Conservation (phyloP, 2,888 invertebrate genomes). For the Heterodera filipjevi region DNA sequence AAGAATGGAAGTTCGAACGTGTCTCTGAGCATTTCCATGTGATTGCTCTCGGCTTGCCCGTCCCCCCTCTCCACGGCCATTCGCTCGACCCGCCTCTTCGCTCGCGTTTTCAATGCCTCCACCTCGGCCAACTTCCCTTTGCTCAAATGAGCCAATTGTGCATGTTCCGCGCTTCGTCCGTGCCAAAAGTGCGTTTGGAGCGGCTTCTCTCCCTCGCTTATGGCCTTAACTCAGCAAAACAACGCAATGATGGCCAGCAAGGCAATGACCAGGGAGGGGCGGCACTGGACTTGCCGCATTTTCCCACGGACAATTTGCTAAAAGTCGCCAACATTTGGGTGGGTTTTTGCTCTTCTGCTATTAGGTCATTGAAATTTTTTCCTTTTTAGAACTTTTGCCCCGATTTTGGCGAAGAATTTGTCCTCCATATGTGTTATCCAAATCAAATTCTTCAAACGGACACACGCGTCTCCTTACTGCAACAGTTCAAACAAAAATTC, state of each 20-base stretch:
- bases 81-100: constrained; percentile 88
- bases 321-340: constrained; percentile 50
- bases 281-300: constrained; percentile 80
- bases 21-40: constrained; percentile 91
- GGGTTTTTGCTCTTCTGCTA: not conserved
- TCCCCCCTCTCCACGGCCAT: constrained; percentile 85
- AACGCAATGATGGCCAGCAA: constrained; percentile 73
- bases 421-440: constrained; percentile 81
- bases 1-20: constrained; percentile 84
- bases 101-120: constrained; percentile 90
- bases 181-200: constrained; percentile 71
- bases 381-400: constrained; percentile 76
- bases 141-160: constrained; percentile 53
- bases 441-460: constrained; percentile 79
- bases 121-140: constrained; percentile 73
- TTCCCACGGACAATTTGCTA: constrained; percentile 74
- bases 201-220: constrained; percentile 78
- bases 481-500: constrained; percentile 62
- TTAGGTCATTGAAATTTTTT: not conserved
- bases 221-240: constrained; percentile 73
- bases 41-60: constrained; percentile 86
- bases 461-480: constrained; percentile 76
- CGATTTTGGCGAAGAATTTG: constrained; percentile 73
- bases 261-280: constrained; percentile 43
- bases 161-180: constrained; percentile 69